Conservation (phyloP, 2,113 vertebrate species). For the Haemorhous mexicanus region DNA sequence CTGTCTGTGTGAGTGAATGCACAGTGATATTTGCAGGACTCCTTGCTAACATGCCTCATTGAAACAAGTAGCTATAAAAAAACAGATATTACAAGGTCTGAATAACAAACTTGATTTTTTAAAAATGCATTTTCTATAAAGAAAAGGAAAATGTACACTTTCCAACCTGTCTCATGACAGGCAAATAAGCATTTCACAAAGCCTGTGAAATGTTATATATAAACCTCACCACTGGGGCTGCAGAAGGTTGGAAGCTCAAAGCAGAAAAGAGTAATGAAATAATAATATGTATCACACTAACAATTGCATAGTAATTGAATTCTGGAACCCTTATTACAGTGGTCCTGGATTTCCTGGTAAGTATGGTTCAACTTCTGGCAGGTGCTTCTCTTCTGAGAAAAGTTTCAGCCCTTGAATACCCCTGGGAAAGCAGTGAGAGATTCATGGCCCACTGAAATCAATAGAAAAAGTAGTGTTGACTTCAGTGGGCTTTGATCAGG, state of each 20-base stretch:
- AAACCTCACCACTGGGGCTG: not conserved
- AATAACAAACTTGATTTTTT: not conserved
- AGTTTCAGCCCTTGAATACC: not conserved
- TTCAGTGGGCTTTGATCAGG: conserved; percentile 58
- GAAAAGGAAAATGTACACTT: not conserved
- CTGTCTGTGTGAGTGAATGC: not conserved
- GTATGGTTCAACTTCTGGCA: not conserved
- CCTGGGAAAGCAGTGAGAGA: not conserved
- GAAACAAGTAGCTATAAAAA: not conserved
- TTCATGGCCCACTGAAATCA: conserved; percentile 46
- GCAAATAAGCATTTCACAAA: not conserved
- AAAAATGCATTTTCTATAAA: not conserved
- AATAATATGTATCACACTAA: not conserved
- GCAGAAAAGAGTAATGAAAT: not conserved
- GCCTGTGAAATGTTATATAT: not conserved
- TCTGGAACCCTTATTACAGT: not conserved
- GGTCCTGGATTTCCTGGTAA: not conserved
- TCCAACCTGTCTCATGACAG: not conserved
- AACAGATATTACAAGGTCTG: not conserved
- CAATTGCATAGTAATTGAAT: not conserved
- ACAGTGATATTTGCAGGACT: not conserved
- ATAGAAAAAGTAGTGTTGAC: not conserved
- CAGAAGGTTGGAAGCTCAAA: not conserved
- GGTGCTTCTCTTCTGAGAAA: not conserved
- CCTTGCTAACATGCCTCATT: not conserved